Base-by-base conservation (phyloP, 2,888 invertebrate species). In the Eupeodes latifasciatus region DNA sequence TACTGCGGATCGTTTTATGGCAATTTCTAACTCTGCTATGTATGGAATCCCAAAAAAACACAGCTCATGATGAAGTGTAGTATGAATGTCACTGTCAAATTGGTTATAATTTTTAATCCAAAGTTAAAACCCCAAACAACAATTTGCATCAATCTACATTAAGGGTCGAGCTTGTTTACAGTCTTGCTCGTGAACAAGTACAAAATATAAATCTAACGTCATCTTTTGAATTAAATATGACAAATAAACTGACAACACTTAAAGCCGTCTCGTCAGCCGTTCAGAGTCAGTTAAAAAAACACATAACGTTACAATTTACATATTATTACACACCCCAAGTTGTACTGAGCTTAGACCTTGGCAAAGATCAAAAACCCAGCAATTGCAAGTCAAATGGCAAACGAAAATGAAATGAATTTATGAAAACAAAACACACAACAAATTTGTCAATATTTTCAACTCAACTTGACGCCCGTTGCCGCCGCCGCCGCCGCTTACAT, bases 371-470 rank as follows among this genome's bases (percentile, higher is more conserved):
- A 71, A 67, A 62, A 47, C 10, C 47, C 9, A 16, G 16, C 53
- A 5, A 14, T 1, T 19, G 53, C 34, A 64, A 49, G 11, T 16
- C 34, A 47, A 64, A 16, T 71, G 40, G 55, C 40, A 71, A 55
- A 36, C 40, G 19, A 27, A 27, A 27, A 27, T 16, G n/a, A 27
- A 27, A 27, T 27, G 27, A 27, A 71, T 71, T 71, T 44, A 53
- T 55, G n/a, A 67, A 64, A 77, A 64, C 51, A 19, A 19, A 69
- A 44, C 19, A 80, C 62, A 75, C 51, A 69, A 75, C 69, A 47
- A 66, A 79, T 84, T 84, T 87, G 74, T 78, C 81, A 81, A 77
- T 76, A 47, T 83, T 71, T 64, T 3, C 12, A 59, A 34, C n/a
- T 5, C 66, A 5, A 27, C 44, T 53, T 19, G 59, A 47, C 19